Evolutionary conservation across 2,888 invertebrate species (phyloP), one percentile per base, ranked within the genome.

Genomic region (Pemphredon lugubris): DNA sequence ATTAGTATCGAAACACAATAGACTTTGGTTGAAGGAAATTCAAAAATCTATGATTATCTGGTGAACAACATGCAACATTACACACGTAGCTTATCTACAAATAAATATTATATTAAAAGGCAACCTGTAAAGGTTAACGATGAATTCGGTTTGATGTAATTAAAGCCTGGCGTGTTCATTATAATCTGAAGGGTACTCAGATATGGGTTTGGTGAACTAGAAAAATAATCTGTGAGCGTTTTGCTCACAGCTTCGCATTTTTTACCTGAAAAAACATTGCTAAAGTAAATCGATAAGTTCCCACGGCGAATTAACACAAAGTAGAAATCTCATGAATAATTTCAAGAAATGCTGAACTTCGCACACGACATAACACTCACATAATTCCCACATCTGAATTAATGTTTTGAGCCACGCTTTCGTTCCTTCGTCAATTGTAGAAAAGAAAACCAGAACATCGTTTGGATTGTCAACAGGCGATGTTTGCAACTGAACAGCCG

Each of bases 81-180:
- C 16, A 11, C 9, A 9, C 7, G 9, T 34, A 4, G 30, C 34
- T 18, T n/a, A 37, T 16, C 3, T 54, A 40, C 20, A 30, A 42
- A 21, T 16, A 53, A 53, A 13, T 42, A 39, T 20, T 30, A 2
- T 13, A 4, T 20, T 13, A 39, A 26, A 50, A 64, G 37, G 32
- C 47, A 71, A 89, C 90, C 88, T 84, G 89, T 92, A 75, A 92
- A 92, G 84, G 92, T 91, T 23, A 94, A 91, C 57, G 94, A 91
- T 32, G 92, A 91, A 87, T 92, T 94, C 30, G 90, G 91, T 88
- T 94, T 94, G 59, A 93, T 91, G 81, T 92, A 92, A 85, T 93
- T 91, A 77, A 92, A 93, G 75, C 94, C 94, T 70, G 91, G 90
- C 80, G 92, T 92, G 85, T 93, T 93, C 63, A 93, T 91, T 59